Evolutionary conservation across 2,888 invertebrate species (phyloP).

Genomic region (Adela reaumurella): DNA sequence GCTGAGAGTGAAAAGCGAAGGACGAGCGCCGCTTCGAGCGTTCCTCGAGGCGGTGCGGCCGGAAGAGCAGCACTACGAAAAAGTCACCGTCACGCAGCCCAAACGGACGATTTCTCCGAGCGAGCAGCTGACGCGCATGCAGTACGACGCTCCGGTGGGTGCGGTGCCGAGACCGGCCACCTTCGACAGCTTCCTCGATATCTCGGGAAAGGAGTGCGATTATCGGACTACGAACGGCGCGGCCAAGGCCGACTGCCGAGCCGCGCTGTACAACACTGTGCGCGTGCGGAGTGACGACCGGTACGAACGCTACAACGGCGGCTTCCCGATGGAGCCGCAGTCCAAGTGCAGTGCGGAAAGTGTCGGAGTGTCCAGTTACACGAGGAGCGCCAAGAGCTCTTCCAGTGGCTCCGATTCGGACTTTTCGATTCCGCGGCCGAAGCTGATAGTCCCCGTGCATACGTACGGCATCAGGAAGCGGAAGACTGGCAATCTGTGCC

Average conservation of each 20-base stretch:
- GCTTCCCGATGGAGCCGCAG: conserved; percentile 29
- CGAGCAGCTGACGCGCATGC: conserved; percentile 49
- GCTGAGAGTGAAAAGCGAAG: conserved; percentile 50
- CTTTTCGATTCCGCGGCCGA: conserved; percentile 80
- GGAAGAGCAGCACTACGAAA: conserved; percentile 28
- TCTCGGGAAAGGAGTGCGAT: conserved; percentile 48
- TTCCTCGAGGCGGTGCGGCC: conserved; percentile 34
- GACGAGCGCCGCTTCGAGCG: conserved; percentile 38
- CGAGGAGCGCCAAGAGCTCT: conserved; percentile 48
- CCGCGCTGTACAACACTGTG: conserved; percentile 47
- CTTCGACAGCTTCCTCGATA: too few species aligned
- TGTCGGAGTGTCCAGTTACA: conserved; percentile 14
- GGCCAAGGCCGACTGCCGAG: conserved; percentile 42
- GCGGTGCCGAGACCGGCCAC: too few species aligned
- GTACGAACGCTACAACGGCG: conserved; percentile 45
- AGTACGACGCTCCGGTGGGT: conserved; percentile 42
- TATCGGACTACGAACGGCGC: conserved; percentile 43
- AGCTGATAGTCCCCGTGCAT: conserved; percentile 84
- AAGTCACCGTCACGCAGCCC: conserved; percentile 50
- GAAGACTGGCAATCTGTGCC: conserved; percentile 72
- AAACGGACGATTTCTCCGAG: conserved; percentile 51
- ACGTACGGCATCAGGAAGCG: conserved; percentile 78
- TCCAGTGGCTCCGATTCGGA: conserved; percentile 61
- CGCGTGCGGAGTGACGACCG: conserved; percentile 51
- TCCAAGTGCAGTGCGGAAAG: conserved; percentile 1